A percentile compares a stretch with the other conserved stretches of the same genome.
Evolutionary conservation across 1,140 invertebrate genomes (phyloP).

Genomic region (Macrostomum lignano): DNA sequence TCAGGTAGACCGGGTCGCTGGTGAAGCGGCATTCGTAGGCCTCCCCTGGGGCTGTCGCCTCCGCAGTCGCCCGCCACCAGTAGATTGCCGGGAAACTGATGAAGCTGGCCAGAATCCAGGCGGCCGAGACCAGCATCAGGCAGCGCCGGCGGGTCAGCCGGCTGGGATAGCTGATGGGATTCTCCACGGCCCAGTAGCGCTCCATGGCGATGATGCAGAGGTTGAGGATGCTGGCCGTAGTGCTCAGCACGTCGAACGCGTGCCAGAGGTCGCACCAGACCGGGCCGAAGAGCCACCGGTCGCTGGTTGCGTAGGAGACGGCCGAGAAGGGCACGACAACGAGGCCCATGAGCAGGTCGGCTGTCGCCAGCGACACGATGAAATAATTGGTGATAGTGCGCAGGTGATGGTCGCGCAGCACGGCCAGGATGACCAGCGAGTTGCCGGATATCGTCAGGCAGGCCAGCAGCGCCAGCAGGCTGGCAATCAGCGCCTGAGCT

Average conservation of each 20-base stretch:
- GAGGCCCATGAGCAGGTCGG: conserved; percentile 42
- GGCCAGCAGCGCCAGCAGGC: no score
- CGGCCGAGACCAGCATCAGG: conserved; percentile 53
- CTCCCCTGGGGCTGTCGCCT: no score
- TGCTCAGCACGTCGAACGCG: conserved; percentile 76
- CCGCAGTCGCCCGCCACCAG: no score
- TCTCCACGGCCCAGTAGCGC: conserved; percentile 52
- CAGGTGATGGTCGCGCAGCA: not conserved
- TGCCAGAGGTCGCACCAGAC: conserved; percentile 79
- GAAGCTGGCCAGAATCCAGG: conserved; percentile 60
- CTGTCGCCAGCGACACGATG: conserved; percentile 65
- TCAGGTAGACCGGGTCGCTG: conserved; percentile 57
- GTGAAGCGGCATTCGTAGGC: conserved; percentile 35
- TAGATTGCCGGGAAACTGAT: conserved; percentile 80
- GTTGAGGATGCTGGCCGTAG: conserved; percentile 81
- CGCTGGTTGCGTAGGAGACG: conserved; percentile 12
- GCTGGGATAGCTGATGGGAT: conserved; percentile 84
- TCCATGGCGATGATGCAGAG: conserved; percentile 65
- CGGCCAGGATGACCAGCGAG: conserved; percentile 1
- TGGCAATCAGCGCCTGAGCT: no score
- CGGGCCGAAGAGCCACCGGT: conserved; percentile 52
- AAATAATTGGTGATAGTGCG: conserved; percentile 74
- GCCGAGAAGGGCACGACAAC: conserved; percentile 26
- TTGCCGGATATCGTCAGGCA: conserved; percentile 1
- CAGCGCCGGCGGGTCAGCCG: conserved; percentile 70